Percentiles rank a stretch among this genome's conserved stretches.
These are phyloP conservation scores for Phymatocera aterrima DNA, from an alignment of 2,888 invertebrate species.

Conservation along the genomic window DNA sequence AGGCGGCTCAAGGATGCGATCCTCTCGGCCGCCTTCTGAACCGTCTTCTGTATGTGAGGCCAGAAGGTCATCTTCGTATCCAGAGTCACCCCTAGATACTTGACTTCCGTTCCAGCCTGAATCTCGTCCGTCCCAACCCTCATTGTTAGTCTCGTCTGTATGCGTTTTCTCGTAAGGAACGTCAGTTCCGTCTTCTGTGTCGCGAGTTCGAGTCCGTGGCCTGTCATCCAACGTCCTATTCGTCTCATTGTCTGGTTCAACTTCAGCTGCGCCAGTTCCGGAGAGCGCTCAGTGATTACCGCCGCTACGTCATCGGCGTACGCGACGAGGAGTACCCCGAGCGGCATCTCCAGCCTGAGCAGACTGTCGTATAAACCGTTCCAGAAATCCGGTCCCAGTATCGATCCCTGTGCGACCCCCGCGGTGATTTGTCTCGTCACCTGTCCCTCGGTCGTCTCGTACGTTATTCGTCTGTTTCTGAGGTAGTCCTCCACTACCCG, in stretches of 20 bases:
- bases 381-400: constrained; percentile 46
- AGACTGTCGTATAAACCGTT: constrained; percentile 41
- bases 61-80: constrained; percentile 52
- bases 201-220: constrained; percentile 45
- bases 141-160: constrained; percentile 48
- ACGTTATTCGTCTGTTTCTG: constrained; percentile 43
- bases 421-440: constrained; percentile 45
- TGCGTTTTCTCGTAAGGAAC: constrained; percentile 51
- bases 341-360: constrained; percentile 31
- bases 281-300: constrained; percentile 26
- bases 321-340: constrained; percentile 27
- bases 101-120: constrained; percentile 42
- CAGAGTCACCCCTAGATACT: constrained; percentile 56
- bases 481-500: constrained; percentile 51
- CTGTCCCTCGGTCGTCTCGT: constrained; percentile 45
- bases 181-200: constrained; percentile 52
- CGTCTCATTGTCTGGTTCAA: constrained; percentile 40
- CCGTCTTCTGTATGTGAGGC: constrained; percentile 49
- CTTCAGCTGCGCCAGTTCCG: constrained; percentile 17
- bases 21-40: constrained; percentile 49
- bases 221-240: background rate
- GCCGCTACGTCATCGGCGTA: constrained; percentile 48
- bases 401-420: constrained; percentile 47
- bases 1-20: constrained; percentile 4
- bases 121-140: constrained; percentile 45